Evolutionary conservation across 2,113 vertebrate species (phyloP).

Genomic region (Noturus placidus): DNA sequence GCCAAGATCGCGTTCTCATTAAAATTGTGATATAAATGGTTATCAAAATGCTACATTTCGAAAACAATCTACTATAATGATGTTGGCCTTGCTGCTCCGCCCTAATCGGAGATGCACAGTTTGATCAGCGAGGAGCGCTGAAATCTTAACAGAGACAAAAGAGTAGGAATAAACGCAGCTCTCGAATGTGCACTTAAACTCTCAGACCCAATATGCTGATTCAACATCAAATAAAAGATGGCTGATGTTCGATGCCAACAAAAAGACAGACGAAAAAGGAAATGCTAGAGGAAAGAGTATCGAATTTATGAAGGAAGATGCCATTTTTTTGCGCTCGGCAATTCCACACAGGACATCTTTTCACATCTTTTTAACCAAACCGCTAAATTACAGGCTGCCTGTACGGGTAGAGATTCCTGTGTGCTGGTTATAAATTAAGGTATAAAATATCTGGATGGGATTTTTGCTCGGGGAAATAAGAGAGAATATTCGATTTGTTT

Average conservation of each 20-base stretch:
- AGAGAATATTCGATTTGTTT: slow-evolving; percentile 31
- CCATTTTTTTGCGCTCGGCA: background rate
- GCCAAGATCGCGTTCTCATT: background rate
- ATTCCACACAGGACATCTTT: background rate
- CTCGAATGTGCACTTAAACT: background rate
- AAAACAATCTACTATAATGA: background rate
- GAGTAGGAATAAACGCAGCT: slow-evolving; percentile 16
- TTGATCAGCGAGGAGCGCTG: background rate
- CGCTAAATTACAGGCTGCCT: background rate
- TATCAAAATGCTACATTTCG: background rate
- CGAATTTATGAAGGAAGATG: background rate
- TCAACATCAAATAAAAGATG: background rate
- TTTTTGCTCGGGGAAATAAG: background rate
- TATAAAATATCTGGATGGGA: slow-evolving; percentile 24
- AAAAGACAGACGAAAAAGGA: slow-evolving; percentile 7
- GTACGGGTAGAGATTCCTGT: background rate
- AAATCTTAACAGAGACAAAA: background rate
- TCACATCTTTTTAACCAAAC: slow-evolving; percentile 10
- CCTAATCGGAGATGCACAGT: background rate
- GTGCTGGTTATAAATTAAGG: slow-evolving; percentile 22
- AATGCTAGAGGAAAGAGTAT: background rate
- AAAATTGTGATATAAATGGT: background rate
- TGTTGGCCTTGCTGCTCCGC: no score
- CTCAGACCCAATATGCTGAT: background rate
- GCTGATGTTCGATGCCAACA: background rate